Evolutionary conservation across 2,888 invertebrate species (phyloP).

Genomic region (Keiferia lycopersicella): DNA sequence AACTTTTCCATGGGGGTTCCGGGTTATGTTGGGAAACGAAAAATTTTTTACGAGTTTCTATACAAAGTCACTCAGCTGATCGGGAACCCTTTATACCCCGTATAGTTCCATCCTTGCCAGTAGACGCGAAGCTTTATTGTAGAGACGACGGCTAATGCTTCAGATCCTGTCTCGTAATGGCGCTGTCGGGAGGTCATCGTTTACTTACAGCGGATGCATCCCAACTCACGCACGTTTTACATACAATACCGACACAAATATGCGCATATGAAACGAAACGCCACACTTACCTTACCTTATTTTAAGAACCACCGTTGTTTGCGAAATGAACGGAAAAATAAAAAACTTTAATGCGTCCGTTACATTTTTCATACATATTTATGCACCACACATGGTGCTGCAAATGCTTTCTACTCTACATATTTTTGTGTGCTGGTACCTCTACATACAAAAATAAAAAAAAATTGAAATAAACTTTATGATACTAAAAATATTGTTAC

Average conservation of each 20-base stretch:
- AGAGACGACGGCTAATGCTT: slow-evolving; percentile 49
- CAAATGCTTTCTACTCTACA: slow-evolving; percentile 30
- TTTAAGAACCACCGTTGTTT: slow-evolving; percentile 44
- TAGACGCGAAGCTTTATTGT: background rate
- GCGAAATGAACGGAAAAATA: slow-evolving; percentile 56
- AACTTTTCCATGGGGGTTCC: too few species aligned
- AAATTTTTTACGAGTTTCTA: too few species aligned
- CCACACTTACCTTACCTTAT: slow-evolving; percentile 46
- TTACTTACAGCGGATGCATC: slow-evolving; percentile 62
- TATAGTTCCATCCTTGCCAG: background rate
- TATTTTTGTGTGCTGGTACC: slow-evolving; percentile 26
- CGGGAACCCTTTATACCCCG: background rate
- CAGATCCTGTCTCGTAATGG: slow-evolving; percentile 49
- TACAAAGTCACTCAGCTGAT: too few species aligned
- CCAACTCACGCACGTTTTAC: slow-evolving; percentile 59
- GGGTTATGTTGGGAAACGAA: too few species aligned
- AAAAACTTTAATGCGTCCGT: slow-evolving; percentile 46
- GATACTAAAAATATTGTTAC: slow-evolving; percentile 29
- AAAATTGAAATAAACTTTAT: slow-evolving; percentile 16
- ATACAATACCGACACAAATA: slow-evolving; percentile 66
- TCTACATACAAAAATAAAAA: background rate
- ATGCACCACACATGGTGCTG: slow-evolving; percentile 45
- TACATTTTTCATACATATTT: slow-evolving; percentile 51
- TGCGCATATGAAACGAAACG: slow-evolving; percentile 66
- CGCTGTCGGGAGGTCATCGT: slow-evolving; percentile 63